Percentiles rank a stretch among this genome's conserved stretches.
phyloP scores from a whole-genome alignment of 2,113 vertebrate genomes.

The Brienomyrus longianalis region DNA sequence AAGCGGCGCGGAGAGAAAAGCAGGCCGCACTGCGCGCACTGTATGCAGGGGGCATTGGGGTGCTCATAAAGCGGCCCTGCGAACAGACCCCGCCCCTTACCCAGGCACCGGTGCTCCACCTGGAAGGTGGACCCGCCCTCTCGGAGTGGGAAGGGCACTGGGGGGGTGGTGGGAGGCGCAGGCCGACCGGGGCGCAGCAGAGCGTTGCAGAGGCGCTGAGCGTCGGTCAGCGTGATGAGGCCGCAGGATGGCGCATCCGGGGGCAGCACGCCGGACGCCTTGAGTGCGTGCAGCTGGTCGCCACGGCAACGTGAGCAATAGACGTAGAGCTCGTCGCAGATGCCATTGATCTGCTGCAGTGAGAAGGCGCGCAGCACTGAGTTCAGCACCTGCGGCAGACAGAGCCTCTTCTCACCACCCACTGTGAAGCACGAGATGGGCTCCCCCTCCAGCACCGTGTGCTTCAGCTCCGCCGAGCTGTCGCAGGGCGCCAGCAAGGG shows the following conservation, averaged over 20 bases:
- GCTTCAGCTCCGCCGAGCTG: constrained; percentile 75
- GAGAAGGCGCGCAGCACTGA: constrained; percentile 78
- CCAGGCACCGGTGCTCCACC: constrained; percentile 78
- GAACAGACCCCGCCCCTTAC: constrained; percentile 79
- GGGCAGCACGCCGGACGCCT: constrained; percentile 74
- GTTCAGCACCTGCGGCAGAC: constrained; percentile 79
- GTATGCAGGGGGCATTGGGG: constrained; percentile 70
- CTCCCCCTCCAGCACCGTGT: constrained; percentile 73
- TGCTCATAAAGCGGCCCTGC: constrained; percentile 70
- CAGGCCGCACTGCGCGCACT: constrained; percentile 72
- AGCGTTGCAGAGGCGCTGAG: constrained; percentile 79
- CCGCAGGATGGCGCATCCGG: constrained; percentile 78
- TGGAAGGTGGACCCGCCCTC: constrained; percentile 74
- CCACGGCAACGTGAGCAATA: constrained; percentile 79
- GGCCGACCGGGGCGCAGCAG: constrained; percentile 69
- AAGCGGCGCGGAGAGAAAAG: constrained; percentile 78
- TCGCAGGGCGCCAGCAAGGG: constrained; percentile 74
- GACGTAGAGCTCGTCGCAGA: constrained; percentile 78
- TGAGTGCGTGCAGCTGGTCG: constrained; percentile 77
- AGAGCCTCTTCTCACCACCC: constrained; percentile 78
- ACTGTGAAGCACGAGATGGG: constrained; percentile 81
- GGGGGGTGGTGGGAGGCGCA: constrained; percentile 47
- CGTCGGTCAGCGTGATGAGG: constrained; percentile 76
- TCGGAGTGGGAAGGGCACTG: constrained; percentile 53
- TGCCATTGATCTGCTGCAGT: constrained; percentile 77